Percentiles rank a stretch among this genome's conserved stretches.
phyloP scores from a whole-genome alignment of 2,888 invertebrate genomes.

The Ypsolopha sequella region DNA sequence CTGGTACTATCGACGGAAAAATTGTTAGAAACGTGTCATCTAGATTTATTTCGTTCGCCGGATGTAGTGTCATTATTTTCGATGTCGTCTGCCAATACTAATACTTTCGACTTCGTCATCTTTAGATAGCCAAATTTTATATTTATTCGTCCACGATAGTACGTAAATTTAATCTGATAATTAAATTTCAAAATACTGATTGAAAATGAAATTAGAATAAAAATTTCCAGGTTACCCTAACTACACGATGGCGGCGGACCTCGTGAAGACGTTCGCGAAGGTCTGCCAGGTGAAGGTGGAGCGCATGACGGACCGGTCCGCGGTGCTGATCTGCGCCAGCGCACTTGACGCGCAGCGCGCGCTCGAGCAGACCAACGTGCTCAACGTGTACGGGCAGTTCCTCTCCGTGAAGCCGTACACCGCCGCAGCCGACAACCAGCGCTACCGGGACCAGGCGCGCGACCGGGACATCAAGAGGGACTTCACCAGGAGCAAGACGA shows the following conservation, averaged over 20 bases:
- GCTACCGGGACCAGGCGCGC: slow-evolving; percentile 9
- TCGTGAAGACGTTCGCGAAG: slow-evolving; percentile 25
- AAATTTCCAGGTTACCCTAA: slow-evolving; percentile 35
- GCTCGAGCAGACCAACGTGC: slow-evolving; percentile 15
- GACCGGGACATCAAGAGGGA: slow-evolving; percentile 12
- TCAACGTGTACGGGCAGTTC: slow-evolving; percentile 38
- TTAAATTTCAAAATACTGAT: background rate
- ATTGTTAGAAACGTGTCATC: no score
- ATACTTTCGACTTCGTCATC: no score
- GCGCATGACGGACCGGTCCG: slow-evolving; percentile 17
- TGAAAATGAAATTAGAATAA: background rate
- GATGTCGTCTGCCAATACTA: no score
- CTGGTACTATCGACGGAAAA: no score
- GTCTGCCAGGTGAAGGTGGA: slow-evolving; percentile 32
- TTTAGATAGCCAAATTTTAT: no score
- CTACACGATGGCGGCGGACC: slow-evolving; percentile 35
- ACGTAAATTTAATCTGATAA: background rate
- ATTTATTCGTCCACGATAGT: no score
- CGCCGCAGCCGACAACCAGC: slow-evolving; percentile 8
- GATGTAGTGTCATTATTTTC: no score
- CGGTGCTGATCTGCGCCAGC: slow-evolving; percentile 22
- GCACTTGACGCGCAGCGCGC: slow-evolving; percentile 22
- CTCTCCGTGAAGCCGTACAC: slow-evolving; percentile 23
- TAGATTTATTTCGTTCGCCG: no score
- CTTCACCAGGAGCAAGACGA: slow-evolving; percentile 24